Evolutionary conservation across 2,888 invertebrate genomes (phyloP), one percentile per base, ranked within the genome.

Genomic region (Phyto melanocephala): DNA sequence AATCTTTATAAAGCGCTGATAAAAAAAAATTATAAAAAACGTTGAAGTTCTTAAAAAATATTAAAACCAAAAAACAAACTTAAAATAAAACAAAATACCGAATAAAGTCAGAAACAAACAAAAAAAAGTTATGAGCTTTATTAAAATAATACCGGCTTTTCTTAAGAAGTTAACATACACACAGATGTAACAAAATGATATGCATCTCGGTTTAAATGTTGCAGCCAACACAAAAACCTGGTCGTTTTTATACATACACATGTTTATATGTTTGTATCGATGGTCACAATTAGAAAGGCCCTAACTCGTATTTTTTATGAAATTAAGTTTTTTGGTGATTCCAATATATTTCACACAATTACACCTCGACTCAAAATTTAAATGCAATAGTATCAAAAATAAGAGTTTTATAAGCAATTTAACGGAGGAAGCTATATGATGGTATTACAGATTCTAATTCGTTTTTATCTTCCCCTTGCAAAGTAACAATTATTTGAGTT

Each of bases 91-190:
- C 22, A 71, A 70, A 67, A 50, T 35, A 24, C 17, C 54, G 6
- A 52, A 74, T 52, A 70, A 35, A 35, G 28, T 28, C 45, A 47
- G 17, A 67, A 67, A n/a, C n/a, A 10, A 58, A 35, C 8, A 20
- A 28, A 35, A 47, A 71, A 37, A 60, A 77, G 47, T 67, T 45
- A 81, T 72, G 56, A 77, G 40, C 70, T 76, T 76, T 71, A 58
- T 65, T 65, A 71, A 71, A 62, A 72, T n/a, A n/a, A n/a, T 62
- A 77, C 77, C 77, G 78, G 78, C 79, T 82, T 68, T 79, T 82
- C 75, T 76, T 76, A 79, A 79, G 82, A 79, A 79, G 79, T 82
- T 71, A 37, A 42, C 28, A 62, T 28, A 28, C 28, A 28, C 28
- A 56, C 63, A 78, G 63, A 75, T 74, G 74, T 52, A 68, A 56